Percentiles rank a stretch among this genome's conserved stretches.
Evolutionary conservation across 2,113 vertebrate species (phyloP).

Genomic region (Aptenodytes forsteri): DNA sequence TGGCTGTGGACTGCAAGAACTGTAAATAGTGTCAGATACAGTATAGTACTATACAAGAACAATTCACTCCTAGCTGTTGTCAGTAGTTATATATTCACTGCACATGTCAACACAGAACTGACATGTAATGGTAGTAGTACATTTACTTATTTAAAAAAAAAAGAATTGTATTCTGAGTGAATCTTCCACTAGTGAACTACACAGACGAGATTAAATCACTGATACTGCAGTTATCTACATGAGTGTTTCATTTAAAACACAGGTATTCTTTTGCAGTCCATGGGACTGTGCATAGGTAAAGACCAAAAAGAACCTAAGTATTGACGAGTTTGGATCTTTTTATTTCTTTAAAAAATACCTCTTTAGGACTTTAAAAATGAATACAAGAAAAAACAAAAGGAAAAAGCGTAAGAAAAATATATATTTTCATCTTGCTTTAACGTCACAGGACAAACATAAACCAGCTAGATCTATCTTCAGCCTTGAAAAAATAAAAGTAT

Average conservation of each 20-base stretch:
- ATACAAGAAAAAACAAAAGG: not conserved
- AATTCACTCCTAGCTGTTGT: not conserved
- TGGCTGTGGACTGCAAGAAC: not conserved
- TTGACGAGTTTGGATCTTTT: not conserved
- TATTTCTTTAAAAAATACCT: not conserved
- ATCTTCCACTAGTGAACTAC: not conserved
- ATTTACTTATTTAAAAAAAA: not conserved
- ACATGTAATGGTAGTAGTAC: not conserved
- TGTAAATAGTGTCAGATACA: not conserved
- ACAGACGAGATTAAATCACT: not conserved
- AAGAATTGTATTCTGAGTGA: not conserved
- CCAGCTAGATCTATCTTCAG: not conserved
- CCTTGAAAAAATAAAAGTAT: not conserved
- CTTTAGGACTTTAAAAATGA: not conserved
- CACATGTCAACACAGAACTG: not conserved
- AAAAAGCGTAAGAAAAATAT: not conserved
- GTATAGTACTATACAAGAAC: not conserved
- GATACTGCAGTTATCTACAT: not conserved
- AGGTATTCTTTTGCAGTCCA: not conserved
- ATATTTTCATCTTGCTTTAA: not conserved
- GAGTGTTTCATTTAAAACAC: not conserved
- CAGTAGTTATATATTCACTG: not conserved
- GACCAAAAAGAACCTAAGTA: not conserved
- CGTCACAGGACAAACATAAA: not conserved
- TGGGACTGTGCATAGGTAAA: rapidly evolving